Conservation (phyloP, 2,888 invertebrate species). For the Phyllotreta cruciferae region DNA sequence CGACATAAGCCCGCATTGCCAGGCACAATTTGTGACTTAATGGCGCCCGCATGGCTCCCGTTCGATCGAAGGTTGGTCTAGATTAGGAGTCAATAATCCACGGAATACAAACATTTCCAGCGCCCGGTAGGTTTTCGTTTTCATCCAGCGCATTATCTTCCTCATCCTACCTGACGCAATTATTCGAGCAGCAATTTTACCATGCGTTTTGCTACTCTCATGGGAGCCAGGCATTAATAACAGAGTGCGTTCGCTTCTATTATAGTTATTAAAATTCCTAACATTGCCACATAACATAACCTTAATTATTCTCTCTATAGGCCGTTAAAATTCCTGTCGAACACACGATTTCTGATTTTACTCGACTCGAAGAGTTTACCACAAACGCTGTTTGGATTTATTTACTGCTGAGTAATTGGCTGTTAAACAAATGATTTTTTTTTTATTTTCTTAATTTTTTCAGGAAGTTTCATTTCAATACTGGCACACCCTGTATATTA, state of each 20-base stretch:
- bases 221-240: background rate
- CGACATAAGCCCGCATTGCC: slow-evolving; percentile 14
- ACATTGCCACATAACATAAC: slow-evolving; percentile 12
- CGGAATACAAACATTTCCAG: slow-evolving; percentile 22
- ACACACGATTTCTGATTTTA: slow-evolving; percentile 1
- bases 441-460: too few relatives aligned
- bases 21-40: slow-evolving; percentile 4
- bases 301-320: slow-evolving; percentile 4
- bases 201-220: background rate
- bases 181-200: background rate
- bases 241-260: slow-evolving; percentile 6
- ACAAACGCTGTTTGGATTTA: background rate
- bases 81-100: slow-evolving; percentile 15
- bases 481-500: background rate
- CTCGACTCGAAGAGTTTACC: background rate
- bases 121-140: slow-evolving; percentile 2
- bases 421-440: too few relatives aligned
- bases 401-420: too few relatives aligned
- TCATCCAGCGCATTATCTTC: slow-evolving; percentile 3
- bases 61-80: slow-evolving; percentile 7
- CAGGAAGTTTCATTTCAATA: too few relatives aligned
- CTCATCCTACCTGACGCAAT: background rate
- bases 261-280: slow-evolving; percentile 10
- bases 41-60: slow-evolving; percentile 15
- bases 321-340: slow-evolving; percentile 10